phyloP scores from a whole-genome alignment of 2,888 invertebrate species.

The Drosophila niveifrons region DNA sequence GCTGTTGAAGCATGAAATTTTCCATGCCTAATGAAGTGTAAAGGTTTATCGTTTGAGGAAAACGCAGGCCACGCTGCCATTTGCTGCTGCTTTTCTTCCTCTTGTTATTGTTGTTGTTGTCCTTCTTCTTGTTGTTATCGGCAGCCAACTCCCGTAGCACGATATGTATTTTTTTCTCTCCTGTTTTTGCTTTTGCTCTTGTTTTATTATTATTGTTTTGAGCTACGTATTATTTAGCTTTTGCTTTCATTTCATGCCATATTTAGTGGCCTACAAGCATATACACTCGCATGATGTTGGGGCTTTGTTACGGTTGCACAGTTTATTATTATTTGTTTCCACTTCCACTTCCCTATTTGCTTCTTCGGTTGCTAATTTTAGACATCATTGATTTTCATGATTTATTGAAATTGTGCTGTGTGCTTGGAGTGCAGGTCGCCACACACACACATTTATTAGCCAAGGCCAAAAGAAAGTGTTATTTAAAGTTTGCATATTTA shows the following conservation, averaged over 20 bases:
- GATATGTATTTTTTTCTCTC: not conserved
- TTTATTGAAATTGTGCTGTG: slow-evolving; percentile 58
- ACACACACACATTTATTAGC: slow-evolving; percentile 30
- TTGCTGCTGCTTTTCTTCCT: slow-evolving; percentile 23
- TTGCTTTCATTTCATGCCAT: slow-evolving; percentile 61
- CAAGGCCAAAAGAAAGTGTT: slow-evolving; percentile 21
- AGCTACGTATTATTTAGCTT: slow-evolving; percentile 68
- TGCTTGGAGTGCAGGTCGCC: not conserved
- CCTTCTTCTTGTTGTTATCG: slow-evolving; percentile 48
- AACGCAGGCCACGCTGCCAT: slow-evolving; percentile 46
- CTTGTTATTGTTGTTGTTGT: slow-evolving; percentile 25
- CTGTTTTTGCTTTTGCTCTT: slow-evolving; percentile 8
- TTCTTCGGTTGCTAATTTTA: slow-evolving; percentile 70
- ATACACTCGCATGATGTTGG: slow-evolving; percentile 41
- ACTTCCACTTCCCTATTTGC: slow-evolving; percentile 13
- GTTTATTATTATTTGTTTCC: slow-evolving; percentile 76
- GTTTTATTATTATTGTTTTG: slow-evolving; percentile 76
- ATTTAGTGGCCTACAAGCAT: slow-evolving; percentile 56
- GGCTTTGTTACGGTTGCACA: slow-evolving; percentile 64
- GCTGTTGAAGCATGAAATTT: slow-evolving; percentile 80
- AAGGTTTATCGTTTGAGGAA: slow-evolving; percentile 78
- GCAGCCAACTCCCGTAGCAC: slow-evolving; percentile 24
- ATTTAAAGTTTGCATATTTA: slow-evolving; percentile 6
- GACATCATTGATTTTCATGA: slow-evolving; percentile 73
- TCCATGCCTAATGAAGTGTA: slow-evolving; percentile 75